phyloP scores from a whole-genome alignment of 92 coral and sea anemone species.

The Chrysogorgia sp. region DNA sequence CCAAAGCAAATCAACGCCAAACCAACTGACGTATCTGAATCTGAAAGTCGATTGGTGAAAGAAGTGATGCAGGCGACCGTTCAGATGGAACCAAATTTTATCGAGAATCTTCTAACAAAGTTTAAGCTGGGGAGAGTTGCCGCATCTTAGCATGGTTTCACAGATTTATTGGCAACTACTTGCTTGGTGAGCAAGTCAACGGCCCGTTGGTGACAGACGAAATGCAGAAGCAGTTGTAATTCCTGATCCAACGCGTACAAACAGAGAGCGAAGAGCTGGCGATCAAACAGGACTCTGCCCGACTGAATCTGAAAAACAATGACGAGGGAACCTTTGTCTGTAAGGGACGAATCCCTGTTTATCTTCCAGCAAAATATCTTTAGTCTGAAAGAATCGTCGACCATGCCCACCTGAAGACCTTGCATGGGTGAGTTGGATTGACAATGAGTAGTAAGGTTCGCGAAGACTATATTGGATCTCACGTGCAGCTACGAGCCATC shows the following conservation, averaged over 20 bases:
- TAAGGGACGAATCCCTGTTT: conserved; percentile 24
- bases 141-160: conserved; percentile 24
- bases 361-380: conserved; percentile 21
- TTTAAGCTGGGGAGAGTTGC: background rate
- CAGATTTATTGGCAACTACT: conserved; percentile 5
- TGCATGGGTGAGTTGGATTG: conserved; percentile 12
- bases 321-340: conserved; percentile 8
- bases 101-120: background rate
- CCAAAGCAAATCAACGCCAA: conserved; percentile 6
- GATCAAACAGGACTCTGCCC: background rate
- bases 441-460: conserved; percentile 26
- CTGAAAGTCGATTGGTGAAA: conserved; percentile 22
- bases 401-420: conserved; percentile 8
- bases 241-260: conserved; percentile 11
- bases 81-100: background rate
- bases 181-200: background rate
- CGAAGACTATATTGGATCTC: conserved; percentile 32
- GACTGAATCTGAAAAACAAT: conserved; percentile 25
- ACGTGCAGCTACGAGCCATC: background rate
- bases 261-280: background rate
- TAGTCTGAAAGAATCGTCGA: conserved; percentile 11
- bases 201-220: conserved; percentile 6
- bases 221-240: conserved; percentile 12
- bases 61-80: background rate
- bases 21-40: conserved; percentile 11